Evolutionary conservation across 2,113 vertebrate species (phyloP).

Genomic region (Leptosomus discolor): DNA sequence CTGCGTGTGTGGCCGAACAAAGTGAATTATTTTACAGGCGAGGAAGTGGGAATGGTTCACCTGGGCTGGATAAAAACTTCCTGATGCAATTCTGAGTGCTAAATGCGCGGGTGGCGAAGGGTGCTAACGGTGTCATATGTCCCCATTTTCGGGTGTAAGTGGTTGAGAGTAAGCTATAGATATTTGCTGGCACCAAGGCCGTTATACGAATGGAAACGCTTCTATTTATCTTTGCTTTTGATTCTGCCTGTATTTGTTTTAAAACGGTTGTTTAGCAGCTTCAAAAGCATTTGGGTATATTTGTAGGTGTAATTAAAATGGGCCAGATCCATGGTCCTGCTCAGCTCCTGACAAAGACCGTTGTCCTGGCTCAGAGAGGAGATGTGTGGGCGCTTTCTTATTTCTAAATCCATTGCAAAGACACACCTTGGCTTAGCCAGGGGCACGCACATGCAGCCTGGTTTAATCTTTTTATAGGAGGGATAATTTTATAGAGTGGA

Average conservation of each 20-base stretch:
- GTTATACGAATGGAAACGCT: background rate
- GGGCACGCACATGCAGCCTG: background rate
- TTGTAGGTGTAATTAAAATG: background rate
- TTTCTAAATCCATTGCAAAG: background rate
- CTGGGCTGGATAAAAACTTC: background rate
- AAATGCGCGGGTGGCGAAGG: background rate
- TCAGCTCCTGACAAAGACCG: background rate
- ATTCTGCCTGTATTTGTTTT: background rate
- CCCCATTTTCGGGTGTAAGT: background rate
- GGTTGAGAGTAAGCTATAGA: background rate
- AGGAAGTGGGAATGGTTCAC: background rate
- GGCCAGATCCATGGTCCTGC: background rate
- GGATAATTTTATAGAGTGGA: background rate
- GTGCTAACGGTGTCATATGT: accelerated
- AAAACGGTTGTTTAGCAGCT: background rate
- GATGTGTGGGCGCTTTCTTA: accelerated
- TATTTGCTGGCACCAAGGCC: background rate
- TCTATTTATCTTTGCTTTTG: background rate
- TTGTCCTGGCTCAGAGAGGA: background rate
- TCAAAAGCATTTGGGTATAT: background rate
- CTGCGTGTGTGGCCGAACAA: accelerated
- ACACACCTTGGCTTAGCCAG: background rate
- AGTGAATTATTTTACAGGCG: background rate
- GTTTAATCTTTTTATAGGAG: background rate
- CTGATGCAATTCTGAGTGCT: background rate